These are phyloP conservation scores for Watsonalla binaria DNA, from an alignment of 2,888 invertebrate genomes.

Conservation along the genomic window DNA sequence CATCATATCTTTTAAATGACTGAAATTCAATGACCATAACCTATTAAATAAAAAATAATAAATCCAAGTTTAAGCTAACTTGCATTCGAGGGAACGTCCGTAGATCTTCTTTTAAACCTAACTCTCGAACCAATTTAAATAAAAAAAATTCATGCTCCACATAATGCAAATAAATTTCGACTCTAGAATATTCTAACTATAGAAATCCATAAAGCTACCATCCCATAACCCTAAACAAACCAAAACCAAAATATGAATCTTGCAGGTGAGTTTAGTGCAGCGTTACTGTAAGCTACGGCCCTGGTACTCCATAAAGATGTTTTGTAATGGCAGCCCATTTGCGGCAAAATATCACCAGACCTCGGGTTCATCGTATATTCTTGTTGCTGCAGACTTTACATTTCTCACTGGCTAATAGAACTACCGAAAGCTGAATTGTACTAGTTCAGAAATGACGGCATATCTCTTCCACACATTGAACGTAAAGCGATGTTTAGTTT, in stretches of 20 bases:
- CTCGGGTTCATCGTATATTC: slow-evolving; percentile 25
- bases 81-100: too few species aligned
- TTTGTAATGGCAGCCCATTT: slow-evolving; percentile 12
- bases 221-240: neutral
- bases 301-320: slow-evolving; percentile 1
- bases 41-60: too few species aligned
- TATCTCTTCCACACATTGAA: too few species aligned
- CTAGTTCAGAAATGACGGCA: too few species aligned
- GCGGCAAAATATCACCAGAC: slow-evolving; percentile 20
- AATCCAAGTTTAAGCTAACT: too few species aligned
- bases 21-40: too few species aligned
- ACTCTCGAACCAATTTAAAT: too few species aligned
- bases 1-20: too few species aligned
- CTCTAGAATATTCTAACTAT: neutral
- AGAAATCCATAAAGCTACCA: neutral
- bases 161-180: neutral
- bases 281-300: neutral
- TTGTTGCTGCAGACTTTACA: slow-evolving; percentile 32
- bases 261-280: slow-evolving; percentile 3
- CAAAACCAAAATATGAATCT: neutral
- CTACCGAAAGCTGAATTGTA: neutral
- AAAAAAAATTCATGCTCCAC: too few species aligned
- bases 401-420: slow-evolving; percentile 28
- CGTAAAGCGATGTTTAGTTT: too few species aligned
- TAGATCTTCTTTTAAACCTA: too few species aligned